Evolutionary conservation across 2,797 vertebrate species (phyloP).

Genomic region (Bufotes viridis): DNA sequence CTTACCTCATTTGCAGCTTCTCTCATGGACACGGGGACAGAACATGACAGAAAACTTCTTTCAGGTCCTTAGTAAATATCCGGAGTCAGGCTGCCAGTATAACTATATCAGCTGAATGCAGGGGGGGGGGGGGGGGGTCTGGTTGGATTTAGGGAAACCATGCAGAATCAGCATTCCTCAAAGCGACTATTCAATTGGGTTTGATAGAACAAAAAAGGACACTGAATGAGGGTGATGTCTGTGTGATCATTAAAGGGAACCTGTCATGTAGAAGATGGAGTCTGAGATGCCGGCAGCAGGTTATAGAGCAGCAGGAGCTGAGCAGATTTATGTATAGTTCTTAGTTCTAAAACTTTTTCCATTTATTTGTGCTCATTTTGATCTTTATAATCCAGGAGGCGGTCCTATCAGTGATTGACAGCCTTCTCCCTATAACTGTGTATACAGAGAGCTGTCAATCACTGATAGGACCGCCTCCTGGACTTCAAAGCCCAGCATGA

Average conservation of each 20-base stretch:
- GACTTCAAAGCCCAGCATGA: too few relatives aligned
- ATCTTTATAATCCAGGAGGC: too few relatives aligned
- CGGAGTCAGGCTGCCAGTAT: not conserved
- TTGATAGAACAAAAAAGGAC: not conserved
- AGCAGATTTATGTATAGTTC: too few relatives aligned
- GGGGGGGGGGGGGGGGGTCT: not conserved
- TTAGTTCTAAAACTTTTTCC: too few relatives aligned
- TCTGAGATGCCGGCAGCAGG: too few relatives aligned
- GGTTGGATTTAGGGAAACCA: not conserved
- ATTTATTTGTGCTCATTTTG: too few relatives aligned
- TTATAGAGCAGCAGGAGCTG: too few relatives aligned
- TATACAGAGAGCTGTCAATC: too few relatives aligned
- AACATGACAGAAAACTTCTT: not conserved
- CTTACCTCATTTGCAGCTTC: not conserved
- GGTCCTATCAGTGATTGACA: too few relatives aligned
- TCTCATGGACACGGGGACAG: not conserved
- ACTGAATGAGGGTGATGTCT: not conserved
- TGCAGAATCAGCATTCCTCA: conserved; percentile 9
- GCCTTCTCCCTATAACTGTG: too few relatives aligned
- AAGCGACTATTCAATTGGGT: not conserved
- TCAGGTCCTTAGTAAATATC: not conserved
- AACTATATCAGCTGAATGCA: not conserved
- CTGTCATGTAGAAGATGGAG: not conserved
- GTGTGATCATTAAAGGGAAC: not conserved
- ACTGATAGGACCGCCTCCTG: too few relatives aligned